Evolutionary conservation across 2,888 invertebrate genomes (phyloP), one percentile per base, ranked within the genome.

Genomic region (Ennomos erosarius): DNA sequence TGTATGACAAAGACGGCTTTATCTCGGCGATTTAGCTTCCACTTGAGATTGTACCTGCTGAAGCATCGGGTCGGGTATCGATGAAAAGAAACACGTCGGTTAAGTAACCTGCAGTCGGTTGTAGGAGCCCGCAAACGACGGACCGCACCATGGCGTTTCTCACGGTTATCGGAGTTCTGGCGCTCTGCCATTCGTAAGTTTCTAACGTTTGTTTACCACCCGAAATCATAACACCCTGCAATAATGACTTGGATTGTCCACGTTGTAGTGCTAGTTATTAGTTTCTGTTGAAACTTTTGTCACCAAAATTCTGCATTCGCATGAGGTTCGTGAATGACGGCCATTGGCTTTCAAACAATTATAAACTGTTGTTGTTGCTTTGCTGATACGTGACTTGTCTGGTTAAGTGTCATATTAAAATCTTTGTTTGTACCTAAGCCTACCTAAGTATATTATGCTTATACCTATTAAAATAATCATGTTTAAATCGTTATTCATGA

Each of bases 101-200:
- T 35, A 11, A 36, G 37, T 49, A 52, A 59, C 37, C 53, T 67
- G 61, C 82, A 84, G 87, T 87, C 67, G 64, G 74, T 58, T 69
- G 65, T 36, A 62, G 75, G 67, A 69, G 65, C 72, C 77, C 81
- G 77, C 59, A 74, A 69, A 59, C 64, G 76, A 67, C 60, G 70
- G 76, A 82, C 84, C 83, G 49, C 74, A 73, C 64, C 49, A 90
- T 86, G 84, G 74, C 79, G 55, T 56, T 76, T 69, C 70, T 73
- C 78, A 43, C 51, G 6, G 63, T 82, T 74, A 77, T 90, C 76
- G 81, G 76, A 62, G 69, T 86, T 54, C 75, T 89, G 67, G 85
- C 86, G 61, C 70, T 89, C 54, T 79, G 82, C 76, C 85, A 87
- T 58, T 76, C 76, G 90, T 91, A 69, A 91, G 90, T 60, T 52